Conservation (phyloP, 2,113 vertebrate species). For the Stegostoma tigrinum region DNA sequence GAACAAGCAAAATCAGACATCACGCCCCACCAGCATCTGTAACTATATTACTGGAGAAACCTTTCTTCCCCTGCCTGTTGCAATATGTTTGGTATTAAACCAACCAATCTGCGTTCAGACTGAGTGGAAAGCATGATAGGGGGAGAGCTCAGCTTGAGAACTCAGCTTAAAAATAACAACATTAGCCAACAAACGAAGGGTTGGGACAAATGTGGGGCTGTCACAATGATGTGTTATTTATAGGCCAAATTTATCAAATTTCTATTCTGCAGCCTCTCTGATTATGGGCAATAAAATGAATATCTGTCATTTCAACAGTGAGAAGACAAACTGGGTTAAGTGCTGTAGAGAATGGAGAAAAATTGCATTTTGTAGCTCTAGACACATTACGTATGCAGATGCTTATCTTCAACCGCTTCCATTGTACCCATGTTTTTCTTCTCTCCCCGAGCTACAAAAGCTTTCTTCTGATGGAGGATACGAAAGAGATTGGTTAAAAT, state of each 20-base stretch:
- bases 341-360: conserved; percentile 4
- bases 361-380: conserved; percentile 7
- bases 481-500: conserved; percentile 33
- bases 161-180: not conserved
- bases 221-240: not conserved
- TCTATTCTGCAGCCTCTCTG: not conserved
- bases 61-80: not conserved
- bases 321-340: not conserved
- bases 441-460: conserved; percentile 15
- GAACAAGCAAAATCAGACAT: not conserved
- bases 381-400: conserved; percentile 27
- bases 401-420: conserved; percentile 13
- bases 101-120: not conserved
- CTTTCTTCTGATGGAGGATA: conserved; percentile 29
- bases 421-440: conserved; percentile 31
- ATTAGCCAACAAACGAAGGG: not conserved
- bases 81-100: not conserved
- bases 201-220: not conserved
- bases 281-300: conserved; percentile 27
- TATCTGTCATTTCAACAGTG: conserved; percentile 5
- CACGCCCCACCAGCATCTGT: too few relatives aligned
- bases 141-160: not conserved
- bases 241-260: conserved; percentile 23
- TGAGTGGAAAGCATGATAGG: not conserved
- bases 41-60: not conserved